These are phyloP conservation scores for Uromys caudimaculatus DNA, from an alignment of 2,797 vertebrate species.

Conservation along the genomic window DNA sequence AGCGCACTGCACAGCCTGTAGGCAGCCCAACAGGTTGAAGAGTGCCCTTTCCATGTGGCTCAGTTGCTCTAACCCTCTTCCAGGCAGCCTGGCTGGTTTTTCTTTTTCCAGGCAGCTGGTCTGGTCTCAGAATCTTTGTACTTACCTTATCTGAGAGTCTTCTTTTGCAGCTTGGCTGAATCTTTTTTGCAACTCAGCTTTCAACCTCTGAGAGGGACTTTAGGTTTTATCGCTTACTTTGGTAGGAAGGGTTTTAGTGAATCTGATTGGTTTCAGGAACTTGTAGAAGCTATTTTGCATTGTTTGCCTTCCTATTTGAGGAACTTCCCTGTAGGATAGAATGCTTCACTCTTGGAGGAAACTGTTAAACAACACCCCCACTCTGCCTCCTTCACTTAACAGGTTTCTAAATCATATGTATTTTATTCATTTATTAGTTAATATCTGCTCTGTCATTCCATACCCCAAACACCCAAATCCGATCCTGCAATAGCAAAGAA, in stretches of 20 bases:
- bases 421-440: neutral
- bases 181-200: neutral
- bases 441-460: neutral
- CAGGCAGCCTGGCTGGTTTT: neutral
- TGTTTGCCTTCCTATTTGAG: neutral
- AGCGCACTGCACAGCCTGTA: neutral
- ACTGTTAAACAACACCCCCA: neutral
- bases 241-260: neutral
- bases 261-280: neutral
- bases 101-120: neutral
- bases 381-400: neutral
- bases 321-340: neutral
- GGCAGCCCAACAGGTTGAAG: neutral
- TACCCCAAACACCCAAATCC: neutral
- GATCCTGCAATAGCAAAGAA: neutral
- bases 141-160: neutral
- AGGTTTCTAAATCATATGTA: neutral
- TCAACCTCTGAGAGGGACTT: neutral
- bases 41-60: neutral
- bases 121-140: neutral
- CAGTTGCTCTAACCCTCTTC: neutral
- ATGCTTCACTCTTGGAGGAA: neutral
- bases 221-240: neutral
- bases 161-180: neutral
- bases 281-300: neutral